These are phyloP conservation scores for Callimico goeldii DNA, from an alignment of 2,797 vertebrate genomes.

Conservation along the genomic window DNA sequence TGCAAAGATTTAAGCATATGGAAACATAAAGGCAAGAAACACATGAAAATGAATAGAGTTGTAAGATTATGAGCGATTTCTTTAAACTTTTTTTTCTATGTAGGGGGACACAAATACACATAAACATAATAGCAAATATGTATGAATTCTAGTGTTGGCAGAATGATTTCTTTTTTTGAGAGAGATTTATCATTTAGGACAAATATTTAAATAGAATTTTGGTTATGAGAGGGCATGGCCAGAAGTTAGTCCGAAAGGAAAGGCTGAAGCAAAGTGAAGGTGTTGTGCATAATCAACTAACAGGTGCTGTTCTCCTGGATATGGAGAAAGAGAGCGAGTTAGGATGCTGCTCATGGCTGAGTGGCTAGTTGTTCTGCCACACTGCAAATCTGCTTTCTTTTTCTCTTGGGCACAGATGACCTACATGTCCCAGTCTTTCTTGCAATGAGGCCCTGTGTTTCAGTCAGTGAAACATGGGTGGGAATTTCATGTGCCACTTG, in stretches of 20 bases:
- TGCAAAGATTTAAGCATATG: not conserved
- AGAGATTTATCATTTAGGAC: constrained; percentile 17
- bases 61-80: not conserved
- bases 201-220: not conserved
- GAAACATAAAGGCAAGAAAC: constrained; percentile 4
- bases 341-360: not conserved
- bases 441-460: not conserved
- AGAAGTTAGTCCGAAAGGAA: not conserved
- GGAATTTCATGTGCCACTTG: not conserved
- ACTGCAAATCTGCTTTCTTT: not conserved
- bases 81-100: constrained; percentile 25
- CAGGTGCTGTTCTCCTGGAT: not conserved
- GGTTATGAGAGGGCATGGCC: not conserved
- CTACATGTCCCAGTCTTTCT: not conserved
- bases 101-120: not conserved
- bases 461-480: not conserved
- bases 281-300: not conserved
- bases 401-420: not conserved
- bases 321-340: not conserved
- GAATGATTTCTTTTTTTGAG: constrained; percentile 1
- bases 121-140: not conserved
- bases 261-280: not conserved
- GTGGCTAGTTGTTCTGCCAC: not conserved
- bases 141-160: not conserved
- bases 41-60: not conserved